A percentile compares a stretch with the other conserved stretches of the same genome.
These are phyloP conservation scores for Epinephelus cyanopodus DNA, from an alignment of 2,113 vertebrate genomes.

Conservation along the genomic window DNA sequence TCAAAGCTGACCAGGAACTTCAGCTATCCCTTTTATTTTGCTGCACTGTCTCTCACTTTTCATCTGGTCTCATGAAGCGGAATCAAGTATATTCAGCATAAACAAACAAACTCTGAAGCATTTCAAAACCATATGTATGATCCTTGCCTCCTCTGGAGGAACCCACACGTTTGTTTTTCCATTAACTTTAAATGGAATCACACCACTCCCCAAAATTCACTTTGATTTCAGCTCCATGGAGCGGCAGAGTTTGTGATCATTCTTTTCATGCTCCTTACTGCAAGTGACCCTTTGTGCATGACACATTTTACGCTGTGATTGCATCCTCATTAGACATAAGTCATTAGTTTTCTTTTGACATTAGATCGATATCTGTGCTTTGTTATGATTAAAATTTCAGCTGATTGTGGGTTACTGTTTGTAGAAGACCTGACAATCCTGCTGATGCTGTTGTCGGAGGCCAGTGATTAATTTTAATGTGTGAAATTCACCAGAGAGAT, in stretches of 20 bases:
- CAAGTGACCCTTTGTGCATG: not conserved
- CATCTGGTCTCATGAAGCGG: not conserved
- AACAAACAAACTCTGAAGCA: not conserved
- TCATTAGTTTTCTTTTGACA: not conserved
- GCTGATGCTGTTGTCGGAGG: not conserved
- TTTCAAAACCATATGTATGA: not conserved
- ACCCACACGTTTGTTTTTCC: not conserved
- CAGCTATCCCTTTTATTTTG: not conserved
- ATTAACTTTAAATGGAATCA: not conserved
- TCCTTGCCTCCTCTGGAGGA: not conserved
- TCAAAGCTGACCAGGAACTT: not conserved
- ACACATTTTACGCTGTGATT: not conserved
- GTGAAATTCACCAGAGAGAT: not conserved
- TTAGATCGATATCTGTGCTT: not conserved
- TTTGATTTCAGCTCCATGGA: not conserved
- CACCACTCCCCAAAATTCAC: not conserved
- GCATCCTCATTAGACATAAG: not conserved
- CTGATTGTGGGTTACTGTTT: not conserved
- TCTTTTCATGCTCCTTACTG: no score
- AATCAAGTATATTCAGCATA: not conserved
- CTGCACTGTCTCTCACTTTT: not conserved
- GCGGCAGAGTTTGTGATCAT: not conserved
- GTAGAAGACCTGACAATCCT: not conserved
- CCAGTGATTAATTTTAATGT: slow-evolving; percentile 1
- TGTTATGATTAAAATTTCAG: not conserved